phyloP scores from a whole-genome alignment of 2,888 invertebrate genomes.

The Polyploca ridens region DNA sequence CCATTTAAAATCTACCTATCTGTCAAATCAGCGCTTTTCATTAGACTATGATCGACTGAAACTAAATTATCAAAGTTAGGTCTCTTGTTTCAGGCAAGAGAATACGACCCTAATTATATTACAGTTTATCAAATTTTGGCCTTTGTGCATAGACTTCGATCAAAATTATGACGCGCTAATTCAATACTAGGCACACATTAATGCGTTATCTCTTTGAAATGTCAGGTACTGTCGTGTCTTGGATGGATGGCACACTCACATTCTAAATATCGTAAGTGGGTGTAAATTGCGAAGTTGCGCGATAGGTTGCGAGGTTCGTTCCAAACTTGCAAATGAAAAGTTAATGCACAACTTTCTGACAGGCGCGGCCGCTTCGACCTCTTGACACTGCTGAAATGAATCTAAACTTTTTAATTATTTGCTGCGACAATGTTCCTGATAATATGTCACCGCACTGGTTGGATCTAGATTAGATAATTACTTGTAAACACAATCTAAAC shows the following conservation, averaged over 20 bases:
- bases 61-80: neutral
- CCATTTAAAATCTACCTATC: neutral
- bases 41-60: neutral
- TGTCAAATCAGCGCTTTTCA: neutral
- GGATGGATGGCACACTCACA: constrained; percentile 15
- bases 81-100: neutral
- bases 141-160: neutral
- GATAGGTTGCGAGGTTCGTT: constrained; percentile 58
- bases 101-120: no score
- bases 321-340: constrained; percentile 79
- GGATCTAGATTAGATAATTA: no score
- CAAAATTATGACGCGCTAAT: neutral
- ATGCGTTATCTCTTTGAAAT: constrained; percentile 21
- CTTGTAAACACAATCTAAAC: no score
- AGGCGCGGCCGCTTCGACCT: constrained; percentile 63
- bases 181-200: no score
- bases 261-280: constrained; percentile 55
- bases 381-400: constrained; percentile 61
- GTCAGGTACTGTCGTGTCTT: constrained; percentile 14
- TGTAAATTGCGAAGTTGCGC: constrained; percentile 59
- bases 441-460: constrained; percentile 41
- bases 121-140: no score
- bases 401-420: constrained; percentile 74
- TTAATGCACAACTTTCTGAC: constrained; percentile 75
- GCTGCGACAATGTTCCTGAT: constrained; percentile 51